Evolutionary conservation across 2,113 vertebrate species (phyloP), one percentile per base, ranked within the genome.

Genomic region (Sylvietta virens): DNA sequence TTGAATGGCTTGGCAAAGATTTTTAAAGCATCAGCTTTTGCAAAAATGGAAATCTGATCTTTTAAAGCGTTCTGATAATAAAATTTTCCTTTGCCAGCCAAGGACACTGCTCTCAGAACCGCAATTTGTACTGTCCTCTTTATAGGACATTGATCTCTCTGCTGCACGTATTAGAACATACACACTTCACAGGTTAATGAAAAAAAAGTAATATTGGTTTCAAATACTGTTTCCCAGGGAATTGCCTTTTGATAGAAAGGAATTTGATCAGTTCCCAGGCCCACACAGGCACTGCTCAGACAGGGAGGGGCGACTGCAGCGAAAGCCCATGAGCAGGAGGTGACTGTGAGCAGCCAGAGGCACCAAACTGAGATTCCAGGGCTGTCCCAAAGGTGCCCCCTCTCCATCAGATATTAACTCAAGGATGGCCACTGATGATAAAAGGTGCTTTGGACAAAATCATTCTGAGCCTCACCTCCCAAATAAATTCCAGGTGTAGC

Each of bases 221-320:
- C 71, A 53, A 65, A 44, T 9, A 6, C 24, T 39, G 21, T 28
- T 86, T 86, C 69, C 51, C 19, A 53, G 48, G 13, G 78, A 56
- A 30, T 56, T 67, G 23, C 9, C 27, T 77, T 77, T 42, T 51
- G 24, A 56, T n/a, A 30, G 60, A 31, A 51, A 62, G 20, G 13
- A 56, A 64, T 60, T 62, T 50, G 9, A 37, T 30, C 2, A 48
- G 27, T 66, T 42, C 60, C 72, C 58, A 73, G 31, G 9, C 15
- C 54, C 60, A n/a, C 0, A 0, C 1, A 33, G 44, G 27, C 14
- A 39, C n/a, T 37, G 40, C 62, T 45, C 45, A 54, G 33, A 4
- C 16, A 18, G 33, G 35, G 39, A 70, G n/a, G 67, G 57, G 40
- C 0, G 0, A 15, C 1, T 54, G 30, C 42, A n/a, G 58, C 0